Evolutionary conservation across 2,113 vertebrate species (phyloP).

Genomic region (Apus apus): DNA sequence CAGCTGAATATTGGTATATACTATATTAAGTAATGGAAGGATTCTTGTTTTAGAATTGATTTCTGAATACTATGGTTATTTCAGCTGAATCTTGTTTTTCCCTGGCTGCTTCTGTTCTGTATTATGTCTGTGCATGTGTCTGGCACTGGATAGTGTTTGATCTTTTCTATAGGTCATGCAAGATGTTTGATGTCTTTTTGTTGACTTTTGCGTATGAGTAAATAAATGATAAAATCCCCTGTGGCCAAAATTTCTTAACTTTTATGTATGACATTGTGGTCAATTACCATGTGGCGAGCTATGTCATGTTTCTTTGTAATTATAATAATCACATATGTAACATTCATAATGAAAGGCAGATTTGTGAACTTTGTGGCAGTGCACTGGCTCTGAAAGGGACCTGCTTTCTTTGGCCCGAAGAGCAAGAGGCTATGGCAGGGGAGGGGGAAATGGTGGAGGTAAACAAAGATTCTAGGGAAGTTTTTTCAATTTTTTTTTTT

Average conservation of each 20-base stretch:
- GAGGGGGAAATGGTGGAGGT: not conserved
- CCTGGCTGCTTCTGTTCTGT: slow-evolving; percentile 36
- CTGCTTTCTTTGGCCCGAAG: not conserved
- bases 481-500: not conserved
- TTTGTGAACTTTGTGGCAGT: slow-evolving; percentile 1
- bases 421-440: not conserved
- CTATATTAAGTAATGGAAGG: not conserved
- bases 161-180: slow-evolving; percentile 57
- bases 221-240: slow-evolving; percentile 43
- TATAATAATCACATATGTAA: slow-evolving; percentile 40
- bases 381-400: not conserved
- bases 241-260: slow-evolving; percentile 35
- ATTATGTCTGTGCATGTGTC: slow-evolving; percentile 54
- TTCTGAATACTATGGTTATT: not conserved
- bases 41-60: not conserved
- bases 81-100: slow-evolving; percentile 24
- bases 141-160: slow-evolving; percentile 47
- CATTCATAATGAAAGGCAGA: slow-evolving; percentile 42
- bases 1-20: not conserved
- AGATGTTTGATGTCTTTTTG: slow-evolving; percentile 43
- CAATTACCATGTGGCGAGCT: not conserved
- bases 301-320: slow-evolving; percentile 39
- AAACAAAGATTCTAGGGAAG: not conserved
- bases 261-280: slow-evolving; percentile 42
- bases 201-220: slow-evolving; percentile 39